Evolutionary conservation across 2,888 invertebrate genomes (phyloP).

Genomic region (Biston betularia): DNA sequence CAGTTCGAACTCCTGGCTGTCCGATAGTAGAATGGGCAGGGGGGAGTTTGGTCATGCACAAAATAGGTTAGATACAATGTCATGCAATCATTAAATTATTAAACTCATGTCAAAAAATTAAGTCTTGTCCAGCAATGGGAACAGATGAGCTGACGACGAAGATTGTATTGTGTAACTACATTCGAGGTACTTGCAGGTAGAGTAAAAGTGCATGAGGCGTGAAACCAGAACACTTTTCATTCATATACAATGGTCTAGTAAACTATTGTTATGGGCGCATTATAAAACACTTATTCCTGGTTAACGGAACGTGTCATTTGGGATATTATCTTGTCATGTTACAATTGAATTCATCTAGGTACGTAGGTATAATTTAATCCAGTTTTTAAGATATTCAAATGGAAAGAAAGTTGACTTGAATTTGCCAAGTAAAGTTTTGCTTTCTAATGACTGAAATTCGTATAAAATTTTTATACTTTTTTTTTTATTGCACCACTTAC

Average conservation of each 20-base stretch:
- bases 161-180: not conserved
- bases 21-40: too few relatives aligned
- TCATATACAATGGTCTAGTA: constrained; percentile 11
- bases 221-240: constrained; percentile 22
- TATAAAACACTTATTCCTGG: constrained; percentile 44
- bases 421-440: not conserved
- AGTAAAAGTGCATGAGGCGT: constrained; percentile 8
- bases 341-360: constrained; percentile 4
- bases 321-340: constrained; percentile 21
- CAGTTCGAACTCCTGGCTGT: too few relatives aligned
- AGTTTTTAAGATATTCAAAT: not conserved
- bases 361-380: not conserved
- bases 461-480: too few relatives aligned
- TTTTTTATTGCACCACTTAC: too few relatives aligned
- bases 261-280: constrained; percentile 28
- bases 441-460: too few relatives aligned
- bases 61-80: too few relatives aligned
- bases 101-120: too few relatives aligned
- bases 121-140: too few relatives aligned
- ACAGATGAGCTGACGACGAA: not conserved
- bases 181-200: not conserved
- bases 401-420: not conserved
- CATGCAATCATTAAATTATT: too few relatives aligned
- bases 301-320: constrained; percentile 41
- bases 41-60: too few relatives aligned